These are phyloP conservation scores for Clinocottus analis DNA, from an alignment of 2,113 vertebrate genomes.

Conservation along the genomic window DNA sequence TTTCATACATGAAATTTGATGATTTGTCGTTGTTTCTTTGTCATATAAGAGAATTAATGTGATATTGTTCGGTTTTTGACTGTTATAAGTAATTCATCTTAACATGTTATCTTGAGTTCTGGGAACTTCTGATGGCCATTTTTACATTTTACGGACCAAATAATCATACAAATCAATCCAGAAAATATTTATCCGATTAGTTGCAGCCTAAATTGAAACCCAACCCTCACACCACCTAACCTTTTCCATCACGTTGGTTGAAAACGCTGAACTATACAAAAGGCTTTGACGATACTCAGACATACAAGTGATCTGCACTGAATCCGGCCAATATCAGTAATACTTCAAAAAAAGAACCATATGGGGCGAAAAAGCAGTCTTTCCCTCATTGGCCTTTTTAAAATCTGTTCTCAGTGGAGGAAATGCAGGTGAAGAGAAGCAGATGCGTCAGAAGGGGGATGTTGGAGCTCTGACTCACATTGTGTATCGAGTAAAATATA, in stretches of 20 bases:
- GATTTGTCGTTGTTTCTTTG: not conserved
- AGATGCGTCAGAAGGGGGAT: not conserved
- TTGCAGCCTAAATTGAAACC: not conserved
- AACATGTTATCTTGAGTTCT: not conserved
- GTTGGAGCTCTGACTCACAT: not conserved
- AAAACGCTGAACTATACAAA: not conserved
- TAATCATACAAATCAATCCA: not conserved
- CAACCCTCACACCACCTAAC: not conserved
- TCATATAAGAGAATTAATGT: not conserved
- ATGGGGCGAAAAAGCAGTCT: slow-evolving; percentile 1
- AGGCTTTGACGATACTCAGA: not conserved
- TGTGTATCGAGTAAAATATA: not conserved
- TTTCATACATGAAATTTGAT: not conserved
- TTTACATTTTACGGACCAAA: not conserved
- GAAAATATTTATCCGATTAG: not conserved
- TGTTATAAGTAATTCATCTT: not conserved
- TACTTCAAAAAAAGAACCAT: slow-evolving; percentile 6
- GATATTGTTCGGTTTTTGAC: not conserved
- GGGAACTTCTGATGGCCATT: not conserved
- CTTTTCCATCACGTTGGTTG: not conserved
- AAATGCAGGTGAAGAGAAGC: not conserved
- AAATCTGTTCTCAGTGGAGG: slow-evolving; percentile 25
- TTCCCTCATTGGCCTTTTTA: slow-evolving; percentile 27
- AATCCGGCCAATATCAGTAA: slow-evolving; percentile 4
- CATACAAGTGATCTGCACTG: not conserved